Evolutionary conservation across 23 tunicate species (phyloP).

Genomic region (Pegea sp.): DNA sequence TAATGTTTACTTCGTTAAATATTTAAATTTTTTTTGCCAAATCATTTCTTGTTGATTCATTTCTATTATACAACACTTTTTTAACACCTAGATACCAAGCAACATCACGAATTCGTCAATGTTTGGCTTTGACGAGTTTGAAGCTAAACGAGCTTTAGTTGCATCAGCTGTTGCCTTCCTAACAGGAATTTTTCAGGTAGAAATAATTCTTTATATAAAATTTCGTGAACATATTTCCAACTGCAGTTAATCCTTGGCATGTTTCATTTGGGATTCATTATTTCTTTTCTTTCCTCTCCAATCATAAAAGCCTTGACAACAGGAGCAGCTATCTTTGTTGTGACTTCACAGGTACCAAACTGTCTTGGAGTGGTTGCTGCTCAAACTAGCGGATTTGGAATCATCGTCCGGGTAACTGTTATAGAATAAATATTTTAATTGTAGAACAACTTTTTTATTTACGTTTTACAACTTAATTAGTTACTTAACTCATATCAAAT

Average conservation of each 20-base stretch:
- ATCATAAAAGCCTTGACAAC: constrained; percentile 80
- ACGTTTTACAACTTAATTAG: no score
- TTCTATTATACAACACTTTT: no score
- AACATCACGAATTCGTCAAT: no score
- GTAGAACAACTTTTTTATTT: neutral
- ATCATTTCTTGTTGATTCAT: no score
- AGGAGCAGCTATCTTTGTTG: constrained; percentile 79
- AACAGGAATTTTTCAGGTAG: constrained; percentile 75
- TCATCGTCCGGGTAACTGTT: constrained; percentile 3
- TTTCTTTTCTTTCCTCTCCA: constrained; percentile 78
- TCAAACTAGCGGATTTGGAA: constrained; percentile 4
- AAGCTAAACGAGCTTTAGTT: constrained; percentile 33
- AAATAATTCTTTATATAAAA: neutral
- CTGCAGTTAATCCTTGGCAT: constrained; percentile 49
- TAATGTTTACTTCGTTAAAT: no score
- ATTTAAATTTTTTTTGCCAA: no score
- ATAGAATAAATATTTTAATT: neutral
- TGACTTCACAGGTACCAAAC: constrained; percentile 70
- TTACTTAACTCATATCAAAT: no score
- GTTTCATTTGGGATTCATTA: constrained; percentile 67
- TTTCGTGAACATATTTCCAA: neutral
- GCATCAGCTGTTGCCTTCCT: constrained; percentile 62
- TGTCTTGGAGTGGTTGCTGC: constrained; percentile 19
- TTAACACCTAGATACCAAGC: no score
- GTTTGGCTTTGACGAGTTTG: no score